Evolutionary conservation across 2,113 vertebrate genomes (phyloP).

Genomic region (Ptychochromis oligacanthus): DNA sequence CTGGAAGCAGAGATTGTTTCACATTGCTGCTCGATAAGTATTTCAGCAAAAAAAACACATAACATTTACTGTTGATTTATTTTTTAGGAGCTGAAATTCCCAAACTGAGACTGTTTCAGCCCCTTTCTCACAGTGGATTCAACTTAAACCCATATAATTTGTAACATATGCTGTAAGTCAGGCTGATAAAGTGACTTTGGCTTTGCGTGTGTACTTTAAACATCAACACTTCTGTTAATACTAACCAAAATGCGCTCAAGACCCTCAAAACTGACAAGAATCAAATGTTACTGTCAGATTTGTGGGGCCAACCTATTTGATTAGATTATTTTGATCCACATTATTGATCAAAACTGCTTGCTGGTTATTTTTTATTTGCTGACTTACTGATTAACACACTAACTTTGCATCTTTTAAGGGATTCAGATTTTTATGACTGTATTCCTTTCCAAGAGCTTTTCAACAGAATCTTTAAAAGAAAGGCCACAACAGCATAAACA

Average conservation of each 20-base stretch:
- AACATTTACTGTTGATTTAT: neutral
- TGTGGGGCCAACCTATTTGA: neutral
- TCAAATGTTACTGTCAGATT: neutral
- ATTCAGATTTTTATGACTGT: neutral
- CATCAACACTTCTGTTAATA: neutral
- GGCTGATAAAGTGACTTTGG: neutral
- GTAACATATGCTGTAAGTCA: neutral
- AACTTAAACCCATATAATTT: neutral
- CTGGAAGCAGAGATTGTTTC: neutral
- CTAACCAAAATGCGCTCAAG: neutral
- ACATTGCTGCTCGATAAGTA: neutral
- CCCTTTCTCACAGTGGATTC: neutral
- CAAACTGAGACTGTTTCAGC: rapidly evolving
- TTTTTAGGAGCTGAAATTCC: rapidly evolving
- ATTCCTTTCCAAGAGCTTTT: neutral
- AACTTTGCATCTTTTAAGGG: neutral
- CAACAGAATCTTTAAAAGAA: neutral
- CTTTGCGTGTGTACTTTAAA: neutral
- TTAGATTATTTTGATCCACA: no score
- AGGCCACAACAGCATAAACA: no score
- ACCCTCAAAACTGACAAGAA: neutral
- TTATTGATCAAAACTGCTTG: neutral
- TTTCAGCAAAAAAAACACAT: neutral
- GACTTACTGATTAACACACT: neutral
- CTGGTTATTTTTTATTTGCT: neutral